Evolutionary conservation across 1,140 invertebrate genomes (phyloP).

Genomic region (Fopius arisanus): DNA sequence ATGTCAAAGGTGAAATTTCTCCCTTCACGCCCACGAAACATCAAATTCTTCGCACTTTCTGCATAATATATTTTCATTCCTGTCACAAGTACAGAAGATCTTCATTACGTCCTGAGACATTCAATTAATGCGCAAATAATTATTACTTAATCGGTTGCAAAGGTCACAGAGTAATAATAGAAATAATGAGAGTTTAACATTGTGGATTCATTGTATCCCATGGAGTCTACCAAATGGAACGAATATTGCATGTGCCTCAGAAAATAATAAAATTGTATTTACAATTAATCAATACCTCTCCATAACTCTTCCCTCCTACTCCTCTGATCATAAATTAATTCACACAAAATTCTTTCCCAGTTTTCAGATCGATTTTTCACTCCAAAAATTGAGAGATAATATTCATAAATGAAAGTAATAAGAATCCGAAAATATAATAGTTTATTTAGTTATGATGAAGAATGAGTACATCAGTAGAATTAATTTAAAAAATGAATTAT

Average conservation of each 20-base stretch:
- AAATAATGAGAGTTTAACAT: constrained; percentile 2
- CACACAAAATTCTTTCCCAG: no score
- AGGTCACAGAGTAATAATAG: neutral
- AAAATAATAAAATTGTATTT: constrained; percentile 15
- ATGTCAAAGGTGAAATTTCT: neutral
- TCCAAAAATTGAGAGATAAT: neutral
- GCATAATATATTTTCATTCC: no score
- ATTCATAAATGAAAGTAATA: neutral
- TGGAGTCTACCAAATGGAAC: neutral
- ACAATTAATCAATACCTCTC: constrained; percentile 22
- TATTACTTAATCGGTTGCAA: neutral
- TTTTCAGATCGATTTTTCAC: no score
- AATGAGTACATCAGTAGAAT: constrained; percentile 56
- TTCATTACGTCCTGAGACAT: neutral
- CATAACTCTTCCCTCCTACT: neutral
- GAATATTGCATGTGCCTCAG: neutral
- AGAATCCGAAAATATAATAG: constrained; percentile 59
- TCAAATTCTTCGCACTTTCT: no score
- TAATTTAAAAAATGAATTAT: constrained; percentile 54
- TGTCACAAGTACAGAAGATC: constrained; percentile 6
- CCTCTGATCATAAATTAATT: no score
- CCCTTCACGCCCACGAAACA: neutral
- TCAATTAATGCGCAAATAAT: no score
- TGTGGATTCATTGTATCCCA: neutral
- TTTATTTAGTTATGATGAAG: constrained; percentile 56